Evolutionary conservation across 2,797 vertebrate species (phyloP).

Genomic region (Pitangus sulphuratus): DNA sequence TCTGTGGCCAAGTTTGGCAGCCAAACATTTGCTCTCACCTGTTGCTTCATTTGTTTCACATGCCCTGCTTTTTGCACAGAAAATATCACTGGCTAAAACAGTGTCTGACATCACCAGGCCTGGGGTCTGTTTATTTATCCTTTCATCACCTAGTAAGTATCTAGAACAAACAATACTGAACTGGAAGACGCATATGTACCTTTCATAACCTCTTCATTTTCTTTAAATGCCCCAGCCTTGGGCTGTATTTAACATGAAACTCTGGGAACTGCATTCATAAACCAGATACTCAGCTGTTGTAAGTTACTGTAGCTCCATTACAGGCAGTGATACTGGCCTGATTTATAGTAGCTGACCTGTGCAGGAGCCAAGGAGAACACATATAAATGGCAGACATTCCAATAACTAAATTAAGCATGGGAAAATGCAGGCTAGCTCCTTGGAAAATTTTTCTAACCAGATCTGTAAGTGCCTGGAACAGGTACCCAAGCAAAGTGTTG

Average conservation of each 20-base stretch:
- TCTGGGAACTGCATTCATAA: conserved; percentile 58
- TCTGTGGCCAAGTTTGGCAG: conserved; percentile 53
- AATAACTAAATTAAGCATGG: conserved; percentile 68
- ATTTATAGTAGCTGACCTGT: conserved; percentile 65
- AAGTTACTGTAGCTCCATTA: conserved; percentile 59
- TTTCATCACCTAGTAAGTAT: conserved; percentile 59
- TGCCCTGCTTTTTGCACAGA: background rate
- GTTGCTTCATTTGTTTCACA: conserved; percentile 42
- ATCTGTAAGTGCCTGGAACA: conserved; percentile 52
- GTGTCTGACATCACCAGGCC: background rate
- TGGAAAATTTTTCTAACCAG: conserved; percentile 62
- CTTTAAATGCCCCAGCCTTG: conserved; percentile 45
- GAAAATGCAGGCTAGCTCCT: conserved; percentile 53
- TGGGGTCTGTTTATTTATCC: conserved; percentile 57
- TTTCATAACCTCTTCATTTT: conserved; percentile 61
- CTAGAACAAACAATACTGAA: conserved; percentile 38
- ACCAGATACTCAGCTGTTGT: conserved; percentile 62
- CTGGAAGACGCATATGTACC: background rate
- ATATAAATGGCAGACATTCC: conserved; percentile 65
- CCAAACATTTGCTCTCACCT: conserved; percentile 18
- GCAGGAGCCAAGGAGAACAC: conserved; percentile 56
- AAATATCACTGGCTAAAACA: conserved; percentile 16
- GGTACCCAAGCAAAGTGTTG: conserved; percentile 41
- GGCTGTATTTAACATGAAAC: conserved; percentile 36
- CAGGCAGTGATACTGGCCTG: conserved; percentile 34